A percentile compares a stretch with the other conserved stretches of the same genome.
phyloP scores from a whole-genome alignment of 2,113 vertebrate species.

The Brachirus orientalis region DNA sequence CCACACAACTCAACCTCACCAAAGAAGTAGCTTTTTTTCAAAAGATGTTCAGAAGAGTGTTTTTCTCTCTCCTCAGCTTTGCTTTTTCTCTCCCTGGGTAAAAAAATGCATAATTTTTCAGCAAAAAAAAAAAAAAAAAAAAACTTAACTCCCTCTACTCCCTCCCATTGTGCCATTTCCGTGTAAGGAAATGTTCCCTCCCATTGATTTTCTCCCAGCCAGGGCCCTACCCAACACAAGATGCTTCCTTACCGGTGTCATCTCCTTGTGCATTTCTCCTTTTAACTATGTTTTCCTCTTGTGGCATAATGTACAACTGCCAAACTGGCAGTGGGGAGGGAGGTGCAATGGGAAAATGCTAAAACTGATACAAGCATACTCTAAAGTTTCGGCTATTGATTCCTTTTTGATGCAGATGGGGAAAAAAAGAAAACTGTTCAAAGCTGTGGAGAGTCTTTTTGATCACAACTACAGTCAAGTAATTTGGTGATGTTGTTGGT shows the following conservation, averaged over 20 bases:
- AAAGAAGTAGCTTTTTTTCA: conserved; percentile 75
- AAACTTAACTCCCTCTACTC: conserved; percentile 64
- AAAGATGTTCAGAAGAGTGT: conserved; percentile 76
- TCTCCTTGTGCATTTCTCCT: conserved; percentile 76
- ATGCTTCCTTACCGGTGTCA: conserved; percentile 77
- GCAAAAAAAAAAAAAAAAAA: conserved; percentile 36
- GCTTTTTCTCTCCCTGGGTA: conserved; percentile 76
- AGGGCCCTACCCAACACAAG: conserved; percentile 70
- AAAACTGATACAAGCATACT: conserved; percentile 68
- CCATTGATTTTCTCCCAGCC: conserved; percentile 81
- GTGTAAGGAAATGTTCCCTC: conserved; percentile 72
- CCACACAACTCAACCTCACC: conserved; percentile 81
- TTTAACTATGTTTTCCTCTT: conserved; percentile 81
- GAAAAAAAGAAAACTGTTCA: conserved; percentile 70
- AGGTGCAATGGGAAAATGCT: conserved; percentile 28
- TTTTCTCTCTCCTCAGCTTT: conserved; percentile 48
- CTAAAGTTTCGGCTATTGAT: conserved; percentile 82
- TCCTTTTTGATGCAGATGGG: conserved; percentile 81
- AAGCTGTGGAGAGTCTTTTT: conserved; percentile 73
- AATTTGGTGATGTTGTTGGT: conserved; percentile 54
- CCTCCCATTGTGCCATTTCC: conserved; percentile 75
- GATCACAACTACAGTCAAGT: conserved; percentile 72
- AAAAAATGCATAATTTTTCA: conserved; percentile 73
- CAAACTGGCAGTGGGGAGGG: conserved; percentile 38
- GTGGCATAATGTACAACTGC: conserved; percentile 76